Base-by-base conservation (phyloP, 2,888 invertebrate genomes). In the Aromia moschata region DNA sequence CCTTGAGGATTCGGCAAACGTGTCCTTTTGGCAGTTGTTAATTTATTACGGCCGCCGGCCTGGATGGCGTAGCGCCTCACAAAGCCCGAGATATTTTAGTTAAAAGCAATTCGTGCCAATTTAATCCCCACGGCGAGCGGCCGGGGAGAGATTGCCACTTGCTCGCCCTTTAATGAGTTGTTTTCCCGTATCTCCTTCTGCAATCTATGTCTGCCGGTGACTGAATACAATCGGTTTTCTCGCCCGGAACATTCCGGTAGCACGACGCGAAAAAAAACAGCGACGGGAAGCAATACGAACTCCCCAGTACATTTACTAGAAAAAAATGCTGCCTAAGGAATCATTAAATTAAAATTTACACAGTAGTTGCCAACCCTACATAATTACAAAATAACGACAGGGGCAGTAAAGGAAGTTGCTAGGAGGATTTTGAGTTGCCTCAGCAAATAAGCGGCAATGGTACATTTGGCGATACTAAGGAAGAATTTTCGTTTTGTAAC, bases 111-210 rank as follows among this genome's bases (percentile, higher is more conserved):
- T 70, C 67, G 56, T 68, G 65, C 67, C 69, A 68, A 70, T 72
- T 70, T 65, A 62, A 68, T 68, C 61, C 71, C 70, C 65, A 65
- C 60, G 59, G 58, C n/a, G 68, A 64, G 62, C 63, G 63, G 68
- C 68, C 65, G 65, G 67, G 68, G 68, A n/a, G 67, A 70, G 72
- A 72, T 71, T 74, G 72, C 71, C 71, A 71, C 70, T 72, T 70
- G 67, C 68, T 67, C 65, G 67, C 63, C n/a, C 69, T 70, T 74
- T 73, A 73, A 73, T 72, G 71, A 74, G 67, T 71, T 73, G 70
- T 68, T 70, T 71, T 70, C 73, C 61, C n/a, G n/a, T n/a, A 63
- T 70, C 68, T 62, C 60, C 66, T 73, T 68, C 58, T 57, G 43
- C 60, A 54, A 62, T 65, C 64, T 65, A 63, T 56, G n/a, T n/a